Percentiles rank a stretch among this genome's conserved stretches.
These are phyloP conservation scores for Antechinus flavipes DNA, from an alignment of 2,113 vertebrate genomes.

Conservation along the genomic window DNA sequence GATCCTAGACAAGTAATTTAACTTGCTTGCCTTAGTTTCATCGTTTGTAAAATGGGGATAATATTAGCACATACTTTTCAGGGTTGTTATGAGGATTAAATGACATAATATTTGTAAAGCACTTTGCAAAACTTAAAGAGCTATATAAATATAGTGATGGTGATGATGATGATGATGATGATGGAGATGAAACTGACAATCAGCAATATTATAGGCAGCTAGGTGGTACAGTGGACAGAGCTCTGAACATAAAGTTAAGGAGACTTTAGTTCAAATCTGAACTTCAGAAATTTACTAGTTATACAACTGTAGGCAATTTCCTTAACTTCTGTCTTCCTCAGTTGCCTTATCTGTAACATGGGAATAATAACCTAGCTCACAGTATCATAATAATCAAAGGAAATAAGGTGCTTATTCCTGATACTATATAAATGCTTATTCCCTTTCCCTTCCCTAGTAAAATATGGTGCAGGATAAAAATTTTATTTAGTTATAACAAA, in stretches of 20 bases:
- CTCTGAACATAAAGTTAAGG: background rate
- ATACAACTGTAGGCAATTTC: background rate
- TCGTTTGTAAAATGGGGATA: background rate
- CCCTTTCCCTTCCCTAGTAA: background rate
- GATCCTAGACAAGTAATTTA: background rate
- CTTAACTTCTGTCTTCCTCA: background rate
- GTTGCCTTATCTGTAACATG: background rate
- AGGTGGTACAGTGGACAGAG: background rate
- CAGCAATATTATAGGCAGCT: background rate
- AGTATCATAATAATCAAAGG: background rate
- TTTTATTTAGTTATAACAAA: background rate
- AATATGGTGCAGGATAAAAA: background rate
- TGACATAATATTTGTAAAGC: background rate
- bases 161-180: background rate
- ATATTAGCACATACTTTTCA: background rate
- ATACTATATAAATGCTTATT: background rate
- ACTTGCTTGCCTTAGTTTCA: background rate
- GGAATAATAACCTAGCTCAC: background rate
- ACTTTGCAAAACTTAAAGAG: background rate
- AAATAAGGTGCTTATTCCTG: background rate
- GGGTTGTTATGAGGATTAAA: background rate
- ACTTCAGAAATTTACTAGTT: background rate
- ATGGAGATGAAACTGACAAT: background rate
- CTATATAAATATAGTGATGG: background rate
- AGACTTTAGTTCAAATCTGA: background rate